Conservation (phyloP, 2,888 invertebrate genomes). For the Eustalomyia histrio region DNA sequence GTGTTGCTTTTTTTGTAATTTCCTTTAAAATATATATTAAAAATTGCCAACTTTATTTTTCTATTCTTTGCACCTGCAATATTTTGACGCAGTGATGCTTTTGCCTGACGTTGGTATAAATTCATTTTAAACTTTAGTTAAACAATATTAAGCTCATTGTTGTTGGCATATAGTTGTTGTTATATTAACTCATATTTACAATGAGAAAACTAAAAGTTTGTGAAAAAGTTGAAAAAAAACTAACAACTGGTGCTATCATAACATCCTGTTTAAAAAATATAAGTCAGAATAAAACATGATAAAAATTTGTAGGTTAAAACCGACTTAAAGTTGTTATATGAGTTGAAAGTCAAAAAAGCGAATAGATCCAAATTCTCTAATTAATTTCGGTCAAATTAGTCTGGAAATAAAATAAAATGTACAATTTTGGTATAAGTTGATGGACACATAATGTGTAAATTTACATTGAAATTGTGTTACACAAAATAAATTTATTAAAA, state of each 20-base stretch:
- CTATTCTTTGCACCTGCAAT: slow-evolving; percentile 52
- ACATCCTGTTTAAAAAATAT: slow-evolving; percentile 21
- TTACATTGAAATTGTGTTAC: no score
- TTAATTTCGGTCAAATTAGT: no score
- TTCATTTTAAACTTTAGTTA: slow-evolving; percentile 61
- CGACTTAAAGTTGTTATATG: not conserved
- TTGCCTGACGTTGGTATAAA: slow-evolving; percentile 39
- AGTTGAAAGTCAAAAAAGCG: not conserved
- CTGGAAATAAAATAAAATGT: no score
- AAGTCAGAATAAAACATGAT: not conserved
- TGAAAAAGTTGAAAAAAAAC: slow-evolving; percentile 27
- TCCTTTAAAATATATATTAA: slow-evolving; percentile 26
- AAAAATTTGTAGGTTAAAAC: not conserved
- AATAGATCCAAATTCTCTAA: no score
- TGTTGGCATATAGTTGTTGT: slow-evolving; percentile 51
- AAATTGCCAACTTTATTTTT: slow-evolving; percentile 28
- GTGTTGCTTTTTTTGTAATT: slow-evolving; percentile 17
- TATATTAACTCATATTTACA: slow-evolving; percentile 51
- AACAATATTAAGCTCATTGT: slow-evolving; percentile 64
- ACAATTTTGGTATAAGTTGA: no score
- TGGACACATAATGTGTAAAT: no score
- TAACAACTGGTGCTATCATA: slow-evolving; percentile 63
- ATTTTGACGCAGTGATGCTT: slow-evolving; percentile 60
- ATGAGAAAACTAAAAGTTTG: slow-evolving; percentile 52
- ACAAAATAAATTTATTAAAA: no score